A percentile compares a stretch with the other conserved stretches of the same genome.
These are phyloP conservation scores for Epinephelus awoara DNA, from an alignment of 2,797 vertebrate genomes.

Conservation along the genomic window DNA sequence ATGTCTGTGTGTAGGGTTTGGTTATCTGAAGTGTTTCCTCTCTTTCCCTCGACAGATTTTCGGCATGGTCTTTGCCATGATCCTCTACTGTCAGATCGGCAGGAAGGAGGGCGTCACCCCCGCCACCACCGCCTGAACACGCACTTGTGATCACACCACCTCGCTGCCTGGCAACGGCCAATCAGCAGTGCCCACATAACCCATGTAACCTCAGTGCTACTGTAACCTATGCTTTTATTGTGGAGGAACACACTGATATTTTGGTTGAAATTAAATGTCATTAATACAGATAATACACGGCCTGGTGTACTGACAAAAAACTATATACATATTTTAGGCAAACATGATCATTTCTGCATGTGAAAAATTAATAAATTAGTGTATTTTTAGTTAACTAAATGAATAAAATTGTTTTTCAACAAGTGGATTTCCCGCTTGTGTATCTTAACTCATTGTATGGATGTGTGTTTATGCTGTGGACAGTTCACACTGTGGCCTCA, in stretches of 20 bases:
- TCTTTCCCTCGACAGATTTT: constrained; percentile 68
- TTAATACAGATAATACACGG: background rate
- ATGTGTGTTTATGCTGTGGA: background rate
- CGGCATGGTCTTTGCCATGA: constrained; percentile 82
- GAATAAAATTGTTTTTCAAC: background rate
- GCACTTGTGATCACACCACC: background rate
- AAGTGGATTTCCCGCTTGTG: background rate
- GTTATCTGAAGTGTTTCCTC: background rate
- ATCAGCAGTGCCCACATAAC: background rate
- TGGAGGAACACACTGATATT: constrained; percentile 39
- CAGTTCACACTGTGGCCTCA: background rate
- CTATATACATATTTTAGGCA: background rate
- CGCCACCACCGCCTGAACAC: constrained; percentile 35
- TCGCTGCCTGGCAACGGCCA: background rate
- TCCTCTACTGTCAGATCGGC: constrained; percentile 80
- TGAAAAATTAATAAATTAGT: background rate
- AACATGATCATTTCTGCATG: background rate
- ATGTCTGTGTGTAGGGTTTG: too few species aligned
- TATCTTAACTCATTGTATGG: background rate
- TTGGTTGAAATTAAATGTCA: background rate
- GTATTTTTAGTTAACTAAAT: background rate
- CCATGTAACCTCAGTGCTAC: constrained; percentile 10
- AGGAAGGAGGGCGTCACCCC: constrained; percentile 32
- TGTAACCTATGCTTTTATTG: constrained; percentile 34
- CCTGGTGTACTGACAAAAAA: background rate